These are phyloP conservation scores for Dolichoris vasculosae DNA, from an alignment of 1,140 invertebrate genomes.

Conservation along the genomic window DNA sequence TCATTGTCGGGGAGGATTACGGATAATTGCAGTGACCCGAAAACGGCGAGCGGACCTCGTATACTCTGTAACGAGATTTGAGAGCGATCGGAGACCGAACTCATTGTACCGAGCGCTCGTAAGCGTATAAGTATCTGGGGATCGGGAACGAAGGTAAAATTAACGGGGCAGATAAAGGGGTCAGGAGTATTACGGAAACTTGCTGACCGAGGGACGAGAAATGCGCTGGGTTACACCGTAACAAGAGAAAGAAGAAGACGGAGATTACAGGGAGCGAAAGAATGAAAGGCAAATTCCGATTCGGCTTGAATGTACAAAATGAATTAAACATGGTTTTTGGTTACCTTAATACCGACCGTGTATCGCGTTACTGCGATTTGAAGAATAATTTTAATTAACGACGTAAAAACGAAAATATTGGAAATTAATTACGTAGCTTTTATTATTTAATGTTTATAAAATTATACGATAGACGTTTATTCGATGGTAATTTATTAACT, in stretches of 20 bases:
- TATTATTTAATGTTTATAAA: too few species aligned
- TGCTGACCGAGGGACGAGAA: not conserved
- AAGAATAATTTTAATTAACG: not conserved
- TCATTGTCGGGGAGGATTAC: constrained; percentile 55
- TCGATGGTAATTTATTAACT: too few species aligned
- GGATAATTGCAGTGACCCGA: constrained; percentile 64
- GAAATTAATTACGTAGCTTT: too few species aligned
- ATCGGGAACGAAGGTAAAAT: not conserved
- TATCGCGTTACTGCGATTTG: not conserved
- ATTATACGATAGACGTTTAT: too few species aligned
- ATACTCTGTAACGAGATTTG: constrained; percentile 57
- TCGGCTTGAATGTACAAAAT: not conserved
- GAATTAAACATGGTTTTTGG: constrained; percentile 21
- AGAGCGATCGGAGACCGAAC: constrained; percentile 25
- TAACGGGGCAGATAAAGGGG: constrained; percentile 16
- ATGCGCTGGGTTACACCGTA: not conserved
- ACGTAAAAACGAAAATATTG: not conserved
- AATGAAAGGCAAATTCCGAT: not conserved
- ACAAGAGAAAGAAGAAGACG: not conserved
- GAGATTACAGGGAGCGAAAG: constrained; percentile 1
- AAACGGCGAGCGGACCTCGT: constrained; percentile 50
- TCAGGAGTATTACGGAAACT: not conserved
- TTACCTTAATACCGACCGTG: not conserved
- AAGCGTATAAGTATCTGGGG: not conserved
- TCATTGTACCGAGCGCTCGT: not conserved